phyloP scores from a whole-genome alignment of 2,888 invertebrate species.

The Tipula unca region DNA sequence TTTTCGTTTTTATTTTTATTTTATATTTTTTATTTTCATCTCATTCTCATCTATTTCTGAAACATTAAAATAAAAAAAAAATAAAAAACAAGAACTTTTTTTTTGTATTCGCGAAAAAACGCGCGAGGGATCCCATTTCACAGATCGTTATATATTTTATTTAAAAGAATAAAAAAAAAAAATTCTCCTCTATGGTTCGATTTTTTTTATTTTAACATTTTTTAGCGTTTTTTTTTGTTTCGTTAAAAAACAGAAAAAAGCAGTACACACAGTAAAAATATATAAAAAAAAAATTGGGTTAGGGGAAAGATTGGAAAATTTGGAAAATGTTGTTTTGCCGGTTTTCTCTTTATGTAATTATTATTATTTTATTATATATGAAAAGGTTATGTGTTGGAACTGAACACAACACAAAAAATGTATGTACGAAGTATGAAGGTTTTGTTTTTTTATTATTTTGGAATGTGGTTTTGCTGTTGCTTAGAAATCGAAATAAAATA shows the following conservation, averaged over 20 bases:
- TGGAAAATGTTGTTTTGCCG: slow-evolving; percentile 9
- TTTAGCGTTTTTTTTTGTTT: background rate
- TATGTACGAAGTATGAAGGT: background rate
- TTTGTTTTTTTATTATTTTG: background rate
- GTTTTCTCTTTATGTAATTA: slow-evolving; percentile 14
- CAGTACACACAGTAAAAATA: background rate
- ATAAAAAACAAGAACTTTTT: slow-evolving; percentile 17
- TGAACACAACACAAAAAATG: background rate
- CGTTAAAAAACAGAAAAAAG: background rate
- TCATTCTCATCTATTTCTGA: slow-evolving; percentile 14
- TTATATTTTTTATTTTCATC: slow-evolving; percentile 9
- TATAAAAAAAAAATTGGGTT: background rate
- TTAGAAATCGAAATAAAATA: background rate
- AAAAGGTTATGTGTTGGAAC: background rate
- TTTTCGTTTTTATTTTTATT: background rate
- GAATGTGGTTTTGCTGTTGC: slow-evolving; percentile 8
- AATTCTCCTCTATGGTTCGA: slow-evolving; percentile 16
- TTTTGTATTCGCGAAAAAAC: slow-evolving; percentile 18
- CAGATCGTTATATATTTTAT: slow-evolving; percentile 17
- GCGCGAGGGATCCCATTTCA: slow-evolving; percentile 17
- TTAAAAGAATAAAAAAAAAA: background rate
- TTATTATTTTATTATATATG: slow-evolving; percentile 1
- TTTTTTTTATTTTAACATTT: slow-evolving; percentile 16
- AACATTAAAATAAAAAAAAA: background rate
- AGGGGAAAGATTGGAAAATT: slow-evolving; percentile 18